Conservation (phyloP, 2,113 vertebrate species). For the Antidorcas marsupialis region DNA sequence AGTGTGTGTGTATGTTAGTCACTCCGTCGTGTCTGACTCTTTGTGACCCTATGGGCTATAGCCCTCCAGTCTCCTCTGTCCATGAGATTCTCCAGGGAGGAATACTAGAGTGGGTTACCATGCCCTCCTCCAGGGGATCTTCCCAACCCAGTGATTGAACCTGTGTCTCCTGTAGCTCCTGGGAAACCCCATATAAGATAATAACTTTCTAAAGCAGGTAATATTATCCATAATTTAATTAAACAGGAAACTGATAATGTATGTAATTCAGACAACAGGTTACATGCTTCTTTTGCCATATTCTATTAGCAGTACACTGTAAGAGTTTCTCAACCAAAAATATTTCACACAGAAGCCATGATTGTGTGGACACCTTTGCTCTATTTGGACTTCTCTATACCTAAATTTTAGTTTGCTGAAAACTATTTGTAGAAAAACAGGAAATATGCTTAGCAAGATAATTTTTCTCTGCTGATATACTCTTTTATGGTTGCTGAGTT, state of each 20-base stretch:
- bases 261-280: not conserved
- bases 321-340: not conserved
- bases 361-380: not conserved
- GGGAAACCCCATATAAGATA: not conserved
- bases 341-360: not conserved
- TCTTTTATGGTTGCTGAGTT: not conserved
- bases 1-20: not conserved
- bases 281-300: not conserved
- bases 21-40: not conserved
- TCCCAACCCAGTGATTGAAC: not conserved
- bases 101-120: not conserved
- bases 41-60: not conserved
- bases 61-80: not conserved
- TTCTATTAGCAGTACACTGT: not conserved
- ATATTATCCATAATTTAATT: not conserved
- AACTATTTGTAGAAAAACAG: slow-evolving; percentile 10
- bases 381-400: not conserved
- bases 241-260: not conserved
- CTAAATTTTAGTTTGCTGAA: not conserved
- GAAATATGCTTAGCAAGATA: not conserved
- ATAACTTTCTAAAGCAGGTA: not conserved
- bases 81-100: not conserved
- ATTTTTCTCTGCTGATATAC: not conserved
- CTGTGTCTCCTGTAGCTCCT: not conserved
- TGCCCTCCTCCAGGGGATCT: not conserved